Percentiles rank a stretch among this genome's conserved stretches.
Conservation (phyloP, 2,113 vertebrate genomes). For the Dinomys branickii region DNA sequence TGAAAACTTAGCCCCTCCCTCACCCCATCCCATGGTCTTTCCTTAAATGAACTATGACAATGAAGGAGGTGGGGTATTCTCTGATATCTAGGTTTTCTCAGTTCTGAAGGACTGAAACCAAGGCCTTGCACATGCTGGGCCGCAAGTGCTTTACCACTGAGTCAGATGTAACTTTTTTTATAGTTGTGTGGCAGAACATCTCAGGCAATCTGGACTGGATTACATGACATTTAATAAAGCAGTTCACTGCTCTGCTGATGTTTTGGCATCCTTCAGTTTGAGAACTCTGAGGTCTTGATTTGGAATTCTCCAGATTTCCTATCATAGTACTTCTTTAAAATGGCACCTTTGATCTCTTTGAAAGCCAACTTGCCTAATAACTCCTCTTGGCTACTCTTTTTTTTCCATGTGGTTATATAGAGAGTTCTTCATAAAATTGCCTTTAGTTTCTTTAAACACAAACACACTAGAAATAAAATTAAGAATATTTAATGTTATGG, state of each 20-base stretch:
- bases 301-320: not conserved
- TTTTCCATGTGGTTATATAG: not conserved
- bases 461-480: not conserved
- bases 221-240: not conserved
- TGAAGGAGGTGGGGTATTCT: not conserved
- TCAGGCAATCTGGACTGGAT: not conserved
- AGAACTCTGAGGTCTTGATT: not conserved
- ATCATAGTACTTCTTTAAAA: not conserved
- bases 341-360: not conserved
- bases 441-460: not conserved
- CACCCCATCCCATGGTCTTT: too few relatives aligned
- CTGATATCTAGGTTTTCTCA: not conserved
- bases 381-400: not conserved
- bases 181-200: not conserved
- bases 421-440: not conserved
- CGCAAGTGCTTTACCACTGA: not conserved
- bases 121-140: not conserved
- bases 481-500: not conserved
- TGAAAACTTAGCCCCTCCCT: not conserved
- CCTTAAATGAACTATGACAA: not conserved
- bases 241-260: not conserved
- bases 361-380: not conserved
- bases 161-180: not conserved
- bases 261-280: not conserved
- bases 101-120: not conserved